Conservation (phyloP, 2,888 invertebrate species). For the Megamerina dolium region DNA sequence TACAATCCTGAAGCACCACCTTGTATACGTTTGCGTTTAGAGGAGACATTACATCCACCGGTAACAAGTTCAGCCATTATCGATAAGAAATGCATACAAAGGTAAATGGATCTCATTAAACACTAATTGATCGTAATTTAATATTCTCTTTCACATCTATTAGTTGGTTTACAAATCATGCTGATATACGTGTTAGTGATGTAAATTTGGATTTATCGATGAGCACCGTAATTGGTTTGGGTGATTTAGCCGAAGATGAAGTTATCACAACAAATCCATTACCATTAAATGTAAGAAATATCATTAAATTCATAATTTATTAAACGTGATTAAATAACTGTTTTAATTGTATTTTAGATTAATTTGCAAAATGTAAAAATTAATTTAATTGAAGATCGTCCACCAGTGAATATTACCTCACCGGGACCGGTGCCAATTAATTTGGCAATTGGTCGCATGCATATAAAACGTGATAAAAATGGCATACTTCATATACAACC, state of each 20-base stretch:
- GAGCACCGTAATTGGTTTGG: conserved; percentile 75
- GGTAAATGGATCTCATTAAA: conserved; percentile 27
- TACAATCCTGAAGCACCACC: conserved; percentile 52
- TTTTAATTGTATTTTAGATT: conserved; percentile 51
- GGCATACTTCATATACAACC: conserved; percentile 72
- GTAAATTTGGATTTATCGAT: conserved; percentile 65
- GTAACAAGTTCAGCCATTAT: conserved; percentile 29
- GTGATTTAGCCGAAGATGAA: conserved; percentile 85
- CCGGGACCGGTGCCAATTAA: conserved; percentile 77
- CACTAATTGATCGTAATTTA: neutral
- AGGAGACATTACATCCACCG: conserved; percentile 54
- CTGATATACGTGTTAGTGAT: conserved; percentile 62
- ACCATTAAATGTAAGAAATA: conserved; percentile 74
- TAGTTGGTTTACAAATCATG: conserved; percentile 49
- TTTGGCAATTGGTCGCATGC: conserved; percentile 64
- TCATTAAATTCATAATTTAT: no score
- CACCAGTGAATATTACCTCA: conserved; percentile 71
- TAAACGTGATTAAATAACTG: neutral
- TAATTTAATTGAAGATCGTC: conserved; percentile 76
- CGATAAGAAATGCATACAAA: conserved; percentile 45
- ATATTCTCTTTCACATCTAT: neutral
- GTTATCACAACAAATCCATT: conserved; percentile 69
- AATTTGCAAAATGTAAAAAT: conserved; percentile 68
- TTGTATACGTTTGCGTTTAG: conserved; percentile 57
- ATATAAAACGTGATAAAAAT: conserved; percentile 63